phyloP scores from a whole-genome alignment of 1,140 invertebrate genomes.

The Drosophila erecta region DNA sequence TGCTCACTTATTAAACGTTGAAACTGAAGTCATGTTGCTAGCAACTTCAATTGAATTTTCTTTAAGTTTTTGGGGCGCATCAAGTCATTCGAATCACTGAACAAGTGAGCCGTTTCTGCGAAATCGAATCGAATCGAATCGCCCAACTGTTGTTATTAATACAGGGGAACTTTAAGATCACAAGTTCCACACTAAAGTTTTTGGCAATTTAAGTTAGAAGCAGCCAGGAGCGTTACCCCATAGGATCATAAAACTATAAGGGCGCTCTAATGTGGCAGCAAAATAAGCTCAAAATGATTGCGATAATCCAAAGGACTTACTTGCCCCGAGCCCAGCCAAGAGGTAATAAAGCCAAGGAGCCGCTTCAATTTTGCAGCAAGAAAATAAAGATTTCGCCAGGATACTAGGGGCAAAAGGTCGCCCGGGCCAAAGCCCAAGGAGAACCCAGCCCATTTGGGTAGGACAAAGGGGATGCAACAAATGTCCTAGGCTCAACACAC shows the following conservation, averaged over 20 bases:
- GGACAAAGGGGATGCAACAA: conserved; percentile 52
- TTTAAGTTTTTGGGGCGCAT: conserved; percentile 20
- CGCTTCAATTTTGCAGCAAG: conserved; percentile 63
- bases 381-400: conserved; percentile 57
- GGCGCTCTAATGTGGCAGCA: conserved; percentile 5
- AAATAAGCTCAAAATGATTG: conserved; percentile 51
- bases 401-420: conserved; percentile 58
- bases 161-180: conserved; percentile 21
- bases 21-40: background rate
- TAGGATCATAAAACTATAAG: conserved; percentile 17
- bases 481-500: conserved; percentile 51
- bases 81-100: conserved; percentile 29
- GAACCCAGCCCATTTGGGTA: conserved; percentile 8
- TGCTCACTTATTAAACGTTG: conserved; percentile 19
- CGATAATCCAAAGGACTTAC: conserved; percentile 63
- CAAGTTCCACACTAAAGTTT: conserved; percentile 16
- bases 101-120: conserved; percentile 12
- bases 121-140: conserved; percentile 12
- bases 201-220: conserved; percentile 20
- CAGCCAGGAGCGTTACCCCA: background rate
- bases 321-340: conserved; percentile 27
- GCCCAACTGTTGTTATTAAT: conserved; percentile 21
- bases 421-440: conserved; percentile 17
- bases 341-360: conserved; percentile 49
- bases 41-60: conserved; percentile 34